Base-by-base conservation (phyloP, 2,113 vertebrate genomes). In the Regulus satrapa region DNA sequence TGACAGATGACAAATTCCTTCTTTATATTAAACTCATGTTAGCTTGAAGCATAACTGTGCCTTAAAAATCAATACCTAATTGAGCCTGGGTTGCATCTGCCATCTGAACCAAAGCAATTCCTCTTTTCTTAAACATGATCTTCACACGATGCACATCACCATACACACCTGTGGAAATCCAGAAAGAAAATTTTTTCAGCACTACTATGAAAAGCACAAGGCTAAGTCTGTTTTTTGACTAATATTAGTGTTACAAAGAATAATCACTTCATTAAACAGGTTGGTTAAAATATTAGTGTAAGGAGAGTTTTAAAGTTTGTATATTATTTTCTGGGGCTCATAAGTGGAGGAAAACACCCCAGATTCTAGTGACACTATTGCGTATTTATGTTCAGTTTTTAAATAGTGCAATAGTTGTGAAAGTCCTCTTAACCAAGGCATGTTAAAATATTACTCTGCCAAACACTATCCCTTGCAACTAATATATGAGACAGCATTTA, bases 81-180 rank as follows among this genome's bases (percentile, higher is more conserved):
- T 98, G 98, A 93, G 99, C 98, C 97, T 99, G 99, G 32, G 67
- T 97, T 74, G 97, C 97, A 96, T 99, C 98, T 72, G 98, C 98
- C 98, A 99, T 99, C 95, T 99, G 98, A 97, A 99, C 96, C 97
- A 99, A 97, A 71, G 99, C 98, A 56, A 98, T 98, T 97, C 98
- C 98, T 88, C 98, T 99, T 82, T 98, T 99, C 96, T 98, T 99
- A 95, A 98, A 99, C 97, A 98, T 97, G 87, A 99, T 99, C 97
- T 99, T 99, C 89, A 99, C 99, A 96, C 98, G 97, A 94, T 98
- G 98, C 12, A 99, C 99, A 91, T 99, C 98, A 61, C 99, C 99
- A 91, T 99, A 99, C 7, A 99, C 97, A 83, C 99, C 98, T 99
- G 90, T 61, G 58, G 68, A 91, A 93, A 74, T 74, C 11, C 58